phyloP scores from a whole-genome alignment of 1,140 invertebrate species.

The Drosophila rufa region DNA sequence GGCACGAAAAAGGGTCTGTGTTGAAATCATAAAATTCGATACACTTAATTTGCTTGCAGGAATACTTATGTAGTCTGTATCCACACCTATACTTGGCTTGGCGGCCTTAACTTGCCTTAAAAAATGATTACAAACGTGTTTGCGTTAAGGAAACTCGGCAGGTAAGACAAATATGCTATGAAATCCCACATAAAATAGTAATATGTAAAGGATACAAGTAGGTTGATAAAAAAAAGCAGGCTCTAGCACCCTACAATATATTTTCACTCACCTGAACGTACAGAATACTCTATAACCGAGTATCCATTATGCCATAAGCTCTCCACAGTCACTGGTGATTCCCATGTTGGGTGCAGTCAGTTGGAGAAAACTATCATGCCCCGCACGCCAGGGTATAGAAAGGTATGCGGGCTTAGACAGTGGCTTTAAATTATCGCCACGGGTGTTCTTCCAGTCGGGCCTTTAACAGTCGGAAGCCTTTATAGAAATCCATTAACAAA shows the following conservation, averaged over 20 bases:
- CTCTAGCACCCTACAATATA: background rate
- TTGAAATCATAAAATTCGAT: constrained; percentile 52
- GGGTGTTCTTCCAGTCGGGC: constrained; percentile 52
- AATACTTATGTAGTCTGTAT: constrained; percentile 11
- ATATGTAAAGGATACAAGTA: constrained; percentile 11
- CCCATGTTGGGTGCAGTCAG: constrained; percentile 13
- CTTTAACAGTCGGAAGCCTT: constrained; percentile 60
- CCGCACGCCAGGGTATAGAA: constrained; percentile 37
- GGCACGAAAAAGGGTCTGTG: constrained; percentile 34
- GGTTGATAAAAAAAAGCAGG: background rate
- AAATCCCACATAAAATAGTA: constrained; percentile 6
- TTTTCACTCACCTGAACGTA: background rate
- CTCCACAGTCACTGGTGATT: constrained; percentile 4
- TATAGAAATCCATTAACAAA: constrained; percentile 65
- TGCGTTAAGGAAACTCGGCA: background rate
- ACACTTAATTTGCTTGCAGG: constrained; percentile 37
- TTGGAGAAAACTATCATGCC: constrained; percentile 34
- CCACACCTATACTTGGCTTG: background rate
- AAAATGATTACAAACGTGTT: constrained; percentile 10
- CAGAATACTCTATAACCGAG: background rate
- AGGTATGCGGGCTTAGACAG: constrained; percentile 53
- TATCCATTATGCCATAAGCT: constrained; percentile 10
- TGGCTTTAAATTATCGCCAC: constrained; percentile 64
- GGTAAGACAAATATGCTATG: constrained; percentile 4
- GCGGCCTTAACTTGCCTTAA: constrained; percentile 5